Percentiles rank a stretch among this genome's conserved stretches.
Evolutionary conservation across 2,113 vertebrate species (phyloP).

Genomic region (Potamarius usumacintae): DNA sequence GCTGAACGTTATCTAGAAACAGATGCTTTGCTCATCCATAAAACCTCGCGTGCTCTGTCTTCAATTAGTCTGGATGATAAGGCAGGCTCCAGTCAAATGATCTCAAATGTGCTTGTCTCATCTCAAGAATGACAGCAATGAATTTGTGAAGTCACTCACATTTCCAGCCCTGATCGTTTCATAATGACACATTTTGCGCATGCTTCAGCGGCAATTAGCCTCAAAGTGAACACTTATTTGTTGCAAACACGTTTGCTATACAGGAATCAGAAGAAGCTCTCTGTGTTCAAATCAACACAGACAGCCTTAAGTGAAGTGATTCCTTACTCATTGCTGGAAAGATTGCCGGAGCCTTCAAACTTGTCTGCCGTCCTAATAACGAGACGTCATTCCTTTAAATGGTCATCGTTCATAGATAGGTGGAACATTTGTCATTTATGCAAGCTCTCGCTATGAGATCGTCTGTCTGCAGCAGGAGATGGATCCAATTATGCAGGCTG

Average conservation of each 20-base stretch:
- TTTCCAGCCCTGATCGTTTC: conserved; percentile 37
- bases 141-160: conserved; percentile 19
- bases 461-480: conserved; percentile 75
- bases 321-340: conserved; percentile 39
- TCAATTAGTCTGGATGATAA: conserved; percentile 45
- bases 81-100: conserved; percentile 32
- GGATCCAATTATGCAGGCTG: conserved; percentile 78
- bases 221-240: conserved; percentile 50
- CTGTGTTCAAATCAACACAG: conserved; percentile 43
- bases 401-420: conserved; percentile 68
- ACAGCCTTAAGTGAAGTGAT: conserved; percentile 49
- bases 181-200: conserved; percentile 28
- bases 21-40: conserved; percentile 44
- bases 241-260: conserved; percentile 21
- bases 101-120: conserved; percentile 28
- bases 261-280: conserved; percentile 39
- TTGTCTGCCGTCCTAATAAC: conserved; percentile 71
- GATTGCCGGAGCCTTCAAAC: conserved; percentile 74
- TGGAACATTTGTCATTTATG: conserved; percentile 81
- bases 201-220: conserved; percentile 45
- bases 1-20: conserved; percentile 41
- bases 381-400: conserved; percentile 75
- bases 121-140: conserved; percentile 10
- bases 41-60: conserved; percentile 34
- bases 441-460: conserved; percentile 64